Base-by-base conservation (phyloP, 2,797 vertebrate species). In the Chlorospingus flavigularis region DNA sequence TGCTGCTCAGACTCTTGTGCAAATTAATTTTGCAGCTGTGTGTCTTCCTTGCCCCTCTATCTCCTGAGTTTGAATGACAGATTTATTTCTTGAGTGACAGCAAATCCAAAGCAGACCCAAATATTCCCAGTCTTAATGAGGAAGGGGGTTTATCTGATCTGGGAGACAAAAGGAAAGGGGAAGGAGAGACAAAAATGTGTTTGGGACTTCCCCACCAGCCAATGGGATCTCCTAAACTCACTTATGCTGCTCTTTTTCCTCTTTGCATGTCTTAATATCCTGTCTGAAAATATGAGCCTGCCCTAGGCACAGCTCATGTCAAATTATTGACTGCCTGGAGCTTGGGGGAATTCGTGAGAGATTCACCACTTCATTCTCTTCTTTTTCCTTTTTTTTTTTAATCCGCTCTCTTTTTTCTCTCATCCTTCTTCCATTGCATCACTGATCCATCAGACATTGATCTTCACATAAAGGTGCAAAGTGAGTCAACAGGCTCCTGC, bases 1-100 rank as follows among this genome's bases (percentile, higher is more conserved):
- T 80, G 61, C 51, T 78, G 45, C 76, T 95, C 61, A 88, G 54
- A 60, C 30, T 90, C 23, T 11, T 8, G 23, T 25, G 45, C 54
- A 88, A 80, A 89, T 92, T 89, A 66, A 86, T 92, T 95, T 94
- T 76, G 50, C 57, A 40, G 31, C 21, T 11, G 0, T 19, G 13
- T 35, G 35, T 43, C 37, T 42, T 76, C 82, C 33, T 60, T n/a
- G 31, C n/a, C n/a, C n/a, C 71, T 90, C 48, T 65, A n/a, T n/a
- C 31, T 79, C 60, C 30, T 0, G 2, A 66, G 18, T 84, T 91
- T 63, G 43, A 8, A 20, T 28, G 80, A 42, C 40, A 85, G 39
- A 76, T 30, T 1, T 0, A 71, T 85, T 60, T 43, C n/a, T 91
- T 86, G 61, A 88, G 45, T 24, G 62, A 54, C 53, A 88, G 18